phyloP scores from a whole-genome alignment of 2,797 vertebrate genomes.

The Enteromius treurensis region DNA sequence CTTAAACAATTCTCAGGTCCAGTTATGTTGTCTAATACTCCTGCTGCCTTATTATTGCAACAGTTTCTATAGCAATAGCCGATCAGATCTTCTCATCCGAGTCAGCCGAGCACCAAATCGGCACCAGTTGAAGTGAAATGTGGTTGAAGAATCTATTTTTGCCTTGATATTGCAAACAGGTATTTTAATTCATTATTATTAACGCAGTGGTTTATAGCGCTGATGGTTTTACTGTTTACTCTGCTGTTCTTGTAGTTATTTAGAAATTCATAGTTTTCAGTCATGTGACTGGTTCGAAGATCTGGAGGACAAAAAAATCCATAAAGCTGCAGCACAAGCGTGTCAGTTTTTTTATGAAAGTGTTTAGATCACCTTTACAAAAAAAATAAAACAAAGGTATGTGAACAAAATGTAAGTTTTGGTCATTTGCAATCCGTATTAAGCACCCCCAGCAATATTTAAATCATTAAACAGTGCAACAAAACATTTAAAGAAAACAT shows the following conservation, averaged over 20 bases:
- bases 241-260: not conserved
- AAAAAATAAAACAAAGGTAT: too few relatives aligned
- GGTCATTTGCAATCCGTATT: too few relatives aligned
- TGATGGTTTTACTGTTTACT: not conserved
- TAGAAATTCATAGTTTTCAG: not conserved
- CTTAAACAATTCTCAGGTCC: slow-evolving; percentile 54
- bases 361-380: too few relatives aligned
- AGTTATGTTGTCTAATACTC: slow-evolving; percentile 53
- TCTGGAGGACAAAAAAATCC: too few relatives aligned
- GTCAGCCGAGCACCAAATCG: not conserved
- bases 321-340: too few relatives aligned
- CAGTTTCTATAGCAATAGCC: slow-evolving; percentile 10
- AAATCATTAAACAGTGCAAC: too few relatives aligned
- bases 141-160: not conserved
- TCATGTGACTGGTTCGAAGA: too few relatives aligned
- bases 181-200: not conserved
- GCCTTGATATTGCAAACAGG: not conserved
- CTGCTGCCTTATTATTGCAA: slow-evolving; percentile 60
- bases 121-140: not conserved
- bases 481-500: too few relatives aligned
- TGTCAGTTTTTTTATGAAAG: too few relatives aligned
- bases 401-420: too few relatives aligned
- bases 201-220: not conserved
- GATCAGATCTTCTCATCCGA: not conserved
- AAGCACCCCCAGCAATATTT: too few relatives aligned